These are phyloP conservation scores for Parus major DNA, from an alignment of 2,113 vertebrate species.

Conservation along the genomic window DNA sequence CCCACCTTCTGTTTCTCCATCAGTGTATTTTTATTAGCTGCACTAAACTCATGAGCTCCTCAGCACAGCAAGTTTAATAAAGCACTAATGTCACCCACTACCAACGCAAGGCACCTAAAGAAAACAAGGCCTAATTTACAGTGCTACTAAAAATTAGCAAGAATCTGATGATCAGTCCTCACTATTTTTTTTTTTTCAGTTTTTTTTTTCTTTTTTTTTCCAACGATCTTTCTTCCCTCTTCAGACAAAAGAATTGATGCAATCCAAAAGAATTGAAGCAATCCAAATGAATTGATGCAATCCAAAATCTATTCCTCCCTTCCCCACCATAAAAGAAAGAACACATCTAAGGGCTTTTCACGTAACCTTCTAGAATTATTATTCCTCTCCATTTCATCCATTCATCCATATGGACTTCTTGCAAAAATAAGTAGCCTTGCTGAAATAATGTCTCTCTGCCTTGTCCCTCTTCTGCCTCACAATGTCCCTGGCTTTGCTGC, in stretches of 20 bases:
- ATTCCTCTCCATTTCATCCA: neutral
- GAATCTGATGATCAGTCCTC: neutral
- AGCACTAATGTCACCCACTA: constrained; percentile 17
- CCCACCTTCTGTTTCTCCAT: constrained; percentile 54
- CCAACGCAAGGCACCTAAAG: neutral
- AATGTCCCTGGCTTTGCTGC: neutral
- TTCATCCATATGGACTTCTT: neutral
- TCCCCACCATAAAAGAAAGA: neutral
- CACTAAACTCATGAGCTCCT: neutral
- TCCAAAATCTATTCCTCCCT: neutral
- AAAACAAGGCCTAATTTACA: constrained; percentile 35
- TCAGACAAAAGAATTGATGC: neutral
- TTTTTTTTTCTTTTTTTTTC: rapidly evolving
- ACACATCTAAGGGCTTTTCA: neutral
- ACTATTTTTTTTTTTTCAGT: neutral
- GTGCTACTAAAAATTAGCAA: neutral
- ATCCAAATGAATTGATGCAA: neutral
- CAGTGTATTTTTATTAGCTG: constrained; percentile 50
- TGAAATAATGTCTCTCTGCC: neutral
- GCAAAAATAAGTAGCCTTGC: neutral
- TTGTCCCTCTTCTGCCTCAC: neutral
- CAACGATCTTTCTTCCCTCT: neutral
- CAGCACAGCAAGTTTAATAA: neutral
- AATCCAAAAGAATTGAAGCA: neutral
- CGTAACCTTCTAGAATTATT: neutral